Base-by-base conservation (phyloP, 2,113 vertebrate species). In the Oncorhynchus clarkii region DNA sequence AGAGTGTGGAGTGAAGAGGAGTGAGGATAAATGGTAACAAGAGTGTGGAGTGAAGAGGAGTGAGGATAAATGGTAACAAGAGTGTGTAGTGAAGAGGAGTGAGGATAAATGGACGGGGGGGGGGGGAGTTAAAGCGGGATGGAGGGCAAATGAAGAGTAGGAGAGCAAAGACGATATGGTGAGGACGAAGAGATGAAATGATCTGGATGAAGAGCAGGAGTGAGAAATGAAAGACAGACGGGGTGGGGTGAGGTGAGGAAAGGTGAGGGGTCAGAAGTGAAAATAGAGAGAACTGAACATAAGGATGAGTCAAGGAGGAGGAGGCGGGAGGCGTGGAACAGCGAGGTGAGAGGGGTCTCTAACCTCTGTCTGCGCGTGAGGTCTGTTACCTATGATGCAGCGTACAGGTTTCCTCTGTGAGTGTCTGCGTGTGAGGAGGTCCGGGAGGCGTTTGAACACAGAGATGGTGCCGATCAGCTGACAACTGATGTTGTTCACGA, bases 401-500 rank as follows among this genome's bases (percentile, higher is more conserved):
- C 92, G 76, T 64, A 97, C 90, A 54, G 95, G 92, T 20, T 92
- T 92, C n/a, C 78, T 87, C 24, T 83, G 73, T 5, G 87, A 88
- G 67, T 80, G 89, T 67, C 78, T 79, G 77, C 78, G 69, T 29
- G 83, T 84, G 59, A 96, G 91, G 75, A 94, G 89, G 79, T 96
- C 94, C 0, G 95, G 94, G 24, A 97, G 90, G 4, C 93, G 92
- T 68, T 87, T 91, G 88, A 97, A 95, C 77, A 89, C 85, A 0
- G 94, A 93, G 77, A 96, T 86, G 64, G 92, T 91, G 65, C 67
- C 77, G 83, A 96, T 92, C 62, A 97, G 91, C 70, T 95, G 93
- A 74, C 5, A 71, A 72, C 85, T 78, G 57, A 94, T 89, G 76
- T 85, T 91, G 71, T 88, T 95, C 79, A 95, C 92, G 31, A 92